Evolutionary conservation across 2,113 vertebrate genomes (phyloP).

Genomic region (Varanus salvator): DNA sequence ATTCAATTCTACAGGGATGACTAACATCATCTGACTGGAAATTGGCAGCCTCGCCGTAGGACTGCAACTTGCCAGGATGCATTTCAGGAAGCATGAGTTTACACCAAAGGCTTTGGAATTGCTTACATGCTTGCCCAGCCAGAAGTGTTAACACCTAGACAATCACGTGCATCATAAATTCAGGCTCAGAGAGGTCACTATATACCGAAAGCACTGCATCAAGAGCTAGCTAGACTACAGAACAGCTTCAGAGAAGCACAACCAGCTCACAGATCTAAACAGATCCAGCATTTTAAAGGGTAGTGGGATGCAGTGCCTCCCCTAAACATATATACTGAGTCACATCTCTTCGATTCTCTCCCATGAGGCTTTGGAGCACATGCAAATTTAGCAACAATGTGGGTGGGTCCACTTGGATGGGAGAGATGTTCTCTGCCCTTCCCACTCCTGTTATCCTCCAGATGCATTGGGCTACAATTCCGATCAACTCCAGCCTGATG

Average conservation of each 20-base stretch:
- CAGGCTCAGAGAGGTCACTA: neutral
- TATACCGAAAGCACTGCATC: neutral
- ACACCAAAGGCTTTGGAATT: constrained; percentile 21
- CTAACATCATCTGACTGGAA: constrained; percentile 31
- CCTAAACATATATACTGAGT: no score
- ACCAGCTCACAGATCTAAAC: neutral
- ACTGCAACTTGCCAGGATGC: constrained; percentile 3
- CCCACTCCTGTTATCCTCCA: neutral
- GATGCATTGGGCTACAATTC: neutral
- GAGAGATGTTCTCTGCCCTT: neutral
- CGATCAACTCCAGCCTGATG: neutral
- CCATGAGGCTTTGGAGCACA: neutral
- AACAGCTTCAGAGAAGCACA: neutral
- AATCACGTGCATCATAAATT: neutral
- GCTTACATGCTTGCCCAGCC: constrained; percentile 42
- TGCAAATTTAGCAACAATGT: neutral
- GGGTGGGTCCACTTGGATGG: neutral
- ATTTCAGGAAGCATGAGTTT: constrained; percentile 26
- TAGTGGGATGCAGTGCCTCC: no score
- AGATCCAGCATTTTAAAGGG: neutral
- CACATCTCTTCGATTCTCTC: neutral
- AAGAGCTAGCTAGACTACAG: neutral
- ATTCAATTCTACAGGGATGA: constrained; percentile 30
- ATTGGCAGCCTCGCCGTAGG: constrained; percentile 17
- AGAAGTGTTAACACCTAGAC: constrained; percentile 19